Conservation (phyloP, 2,113 vertebrate species). For the Tragelaphus imberbis region DNA sequence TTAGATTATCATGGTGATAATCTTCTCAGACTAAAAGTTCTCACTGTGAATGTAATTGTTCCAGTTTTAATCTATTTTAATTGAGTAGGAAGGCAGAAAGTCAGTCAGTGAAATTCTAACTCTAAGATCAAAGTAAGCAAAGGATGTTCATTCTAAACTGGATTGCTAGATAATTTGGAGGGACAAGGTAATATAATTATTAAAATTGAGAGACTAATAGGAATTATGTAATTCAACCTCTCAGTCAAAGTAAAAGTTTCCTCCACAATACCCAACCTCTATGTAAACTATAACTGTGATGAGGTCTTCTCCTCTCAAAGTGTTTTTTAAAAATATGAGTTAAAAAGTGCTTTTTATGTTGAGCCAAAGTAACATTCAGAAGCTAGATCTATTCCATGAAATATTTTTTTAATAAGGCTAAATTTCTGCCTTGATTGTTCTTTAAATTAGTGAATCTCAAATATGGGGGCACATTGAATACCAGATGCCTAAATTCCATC, state of each 20-base stretch:
- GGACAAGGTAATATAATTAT: neutral
- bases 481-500: neutral
- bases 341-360: neutral
- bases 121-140: slow-evolving; percentile 58
- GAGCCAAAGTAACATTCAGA: neutral
- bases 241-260: neutral
- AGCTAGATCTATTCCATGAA: neutral
- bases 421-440: neutral
- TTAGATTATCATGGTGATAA: slow-evolving; percentile 78
- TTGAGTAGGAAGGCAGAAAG: slow-evolving; percentile 57
- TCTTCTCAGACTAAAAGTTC: slow-evolving; percentile 66
- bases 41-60: slow-evolving; percentile 78
- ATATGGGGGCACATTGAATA: neutral
- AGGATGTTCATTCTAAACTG: neutral
- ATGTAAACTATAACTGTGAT: neutral
- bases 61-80: slow-evolving; percentile 74
- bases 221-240: neutral
- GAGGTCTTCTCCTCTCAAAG: neutral
- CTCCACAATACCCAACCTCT: neutral
- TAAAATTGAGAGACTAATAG: neutral
- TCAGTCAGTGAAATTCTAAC: slow-evolving; percentile 65
- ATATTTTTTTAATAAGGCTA: neutral
- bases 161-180: neutral
- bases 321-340: neutral
- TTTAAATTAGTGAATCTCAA: neutral